Conservation (phyloP, 1,140 invertebrate genomes). For the Drosophila bifasciata region DNA sequence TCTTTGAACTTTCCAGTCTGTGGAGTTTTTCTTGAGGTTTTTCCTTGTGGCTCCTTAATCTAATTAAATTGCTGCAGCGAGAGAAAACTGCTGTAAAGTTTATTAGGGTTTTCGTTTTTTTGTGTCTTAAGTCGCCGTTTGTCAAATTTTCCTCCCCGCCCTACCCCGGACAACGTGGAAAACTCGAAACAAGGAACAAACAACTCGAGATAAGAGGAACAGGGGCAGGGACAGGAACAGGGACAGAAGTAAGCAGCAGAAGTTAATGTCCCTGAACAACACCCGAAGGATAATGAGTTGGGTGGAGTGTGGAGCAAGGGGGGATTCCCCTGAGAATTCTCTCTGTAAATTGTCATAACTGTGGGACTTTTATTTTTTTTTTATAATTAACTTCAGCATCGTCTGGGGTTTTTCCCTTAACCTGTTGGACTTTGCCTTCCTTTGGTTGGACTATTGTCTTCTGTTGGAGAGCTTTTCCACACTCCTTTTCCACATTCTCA, state of each 20-base stretch:
- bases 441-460: slow-evolving; percentile 14
- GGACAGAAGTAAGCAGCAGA: slow-evolving; percentile 23
- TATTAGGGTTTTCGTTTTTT: slow-evolving; percentile 46
- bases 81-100: slow-evolving; percentile 48
- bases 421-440: slow-evolving; percentile 54
- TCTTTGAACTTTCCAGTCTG: slow-evolving; percentile 46
- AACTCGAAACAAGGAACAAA: no score
- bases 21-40: slow-evolving; percentile 38
- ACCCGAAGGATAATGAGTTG: slow-evolving; percentile 12
- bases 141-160: slow-evolving; percentile 30
- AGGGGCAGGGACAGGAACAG: slow-evolving; percentile 7
- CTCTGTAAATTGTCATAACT: slow-evolving; percentile 65
- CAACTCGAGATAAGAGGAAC: no score
- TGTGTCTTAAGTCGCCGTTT: slow-evolving; percentile 8
- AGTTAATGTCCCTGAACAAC: slow-evolving; percentile 63
- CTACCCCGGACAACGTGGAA: no score
- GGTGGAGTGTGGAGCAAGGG: background rate
- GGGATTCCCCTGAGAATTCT: no score
- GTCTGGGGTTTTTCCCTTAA: slow-evolving; percentile 34
- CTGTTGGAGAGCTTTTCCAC: background rate
- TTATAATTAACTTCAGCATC: slow-evolving; percentile 48
- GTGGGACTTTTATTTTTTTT: slow-evolving; percentile 10
- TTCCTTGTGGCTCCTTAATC: slow-evolving; percentile 39
- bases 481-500: no score
- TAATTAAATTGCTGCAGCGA: slow-evolving; percentile 59